Evolutionary conservation across 2,888 invertebrate species (phyloP).

Genomic region (Spialia ferax): DNA sequence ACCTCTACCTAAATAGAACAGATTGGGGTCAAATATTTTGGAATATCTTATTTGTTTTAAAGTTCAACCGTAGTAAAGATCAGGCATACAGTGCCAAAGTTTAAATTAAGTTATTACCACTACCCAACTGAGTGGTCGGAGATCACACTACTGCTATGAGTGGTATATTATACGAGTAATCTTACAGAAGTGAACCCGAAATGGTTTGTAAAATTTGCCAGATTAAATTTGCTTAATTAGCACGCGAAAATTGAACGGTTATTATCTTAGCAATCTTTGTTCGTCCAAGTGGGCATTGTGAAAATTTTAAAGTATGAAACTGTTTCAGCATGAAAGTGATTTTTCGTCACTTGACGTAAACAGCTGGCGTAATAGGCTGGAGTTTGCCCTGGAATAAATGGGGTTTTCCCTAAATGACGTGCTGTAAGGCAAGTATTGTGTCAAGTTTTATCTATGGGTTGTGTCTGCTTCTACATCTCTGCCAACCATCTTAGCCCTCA

Average conservation of each 20-base stretch:
- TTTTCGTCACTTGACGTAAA: conserved; percentile 13
- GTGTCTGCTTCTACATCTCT: no score
- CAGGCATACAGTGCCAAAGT: conserved; percentile 18
- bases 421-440: no score
- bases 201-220: no score
- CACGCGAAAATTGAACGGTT: no score
- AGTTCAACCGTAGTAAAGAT: conserved; percentile 11
- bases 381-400: no score
- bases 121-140: neutral
- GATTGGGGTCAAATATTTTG: conserved; percentile 29
- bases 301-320: neutral
- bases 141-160: neutral
- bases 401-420: no score
- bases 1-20: conserved; percentile 28
- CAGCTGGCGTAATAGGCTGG: no score
- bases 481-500: no score
- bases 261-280: no score
- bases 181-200: conserved; percentile 4
- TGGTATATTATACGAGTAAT: conserved; percentile 6
- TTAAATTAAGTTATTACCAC: conserved; percentile 24
- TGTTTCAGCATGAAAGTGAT: conserved; percentile 11
- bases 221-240: no score
- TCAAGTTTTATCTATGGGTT: no score
- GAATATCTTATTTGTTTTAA: conserved; percentile 21
- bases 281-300: neutral